Percentiles rank a stretch among this genome's conserved stretches.
Conservation (phyloP, 2,113 vertebrate species). For the Turdus rufiventris region DNA sequence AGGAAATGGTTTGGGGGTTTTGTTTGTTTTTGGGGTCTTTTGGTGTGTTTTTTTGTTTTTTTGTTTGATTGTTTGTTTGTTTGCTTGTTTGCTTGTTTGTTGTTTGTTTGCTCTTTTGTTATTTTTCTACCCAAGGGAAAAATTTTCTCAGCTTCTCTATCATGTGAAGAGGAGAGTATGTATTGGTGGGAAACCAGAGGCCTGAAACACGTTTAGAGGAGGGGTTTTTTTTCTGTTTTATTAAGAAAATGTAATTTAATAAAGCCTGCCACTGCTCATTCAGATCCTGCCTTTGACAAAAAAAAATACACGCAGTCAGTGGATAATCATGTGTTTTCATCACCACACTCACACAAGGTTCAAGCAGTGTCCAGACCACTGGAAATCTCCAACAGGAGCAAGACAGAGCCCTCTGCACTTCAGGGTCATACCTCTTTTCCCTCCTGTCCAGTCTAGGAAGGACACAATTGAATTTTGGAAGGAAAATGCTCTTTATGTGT, state of each 20-base stretch:
- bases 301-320: not conserved
- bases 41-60: fast-evolving
- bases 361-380: not conserved
- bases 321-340: not conserved
- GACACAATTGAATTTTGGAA: not conserved
- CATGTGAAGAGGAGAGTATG: not conserved
- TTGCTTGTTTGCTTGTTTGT: fast-evolving
- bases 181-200: not conserved
- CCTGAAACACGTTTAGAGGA: not conserved
- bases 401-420: not conserved
- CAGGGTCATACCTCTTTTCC: not conserved
- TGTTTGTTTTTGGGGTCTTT: not conserved
- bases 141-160: not conserved
- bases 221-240: not conserved
- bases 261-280: not conserved
- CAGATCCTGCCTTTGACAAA: not conserved
- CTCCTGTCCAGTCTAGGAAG: not conserved
- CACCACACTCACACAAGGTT: not conserved
- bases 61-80: fast-evolving
- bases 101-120: not conserved
- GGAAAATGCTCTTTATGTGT: not conserved
- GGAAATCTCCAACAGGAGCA: not conserved
- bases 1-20: not conserved
- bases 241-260: not conserved
- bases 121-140: not conserved